Conservation (phyloP, 2,797 vertebrate genomes). For the Epinephelus malabaricus region DNA sequence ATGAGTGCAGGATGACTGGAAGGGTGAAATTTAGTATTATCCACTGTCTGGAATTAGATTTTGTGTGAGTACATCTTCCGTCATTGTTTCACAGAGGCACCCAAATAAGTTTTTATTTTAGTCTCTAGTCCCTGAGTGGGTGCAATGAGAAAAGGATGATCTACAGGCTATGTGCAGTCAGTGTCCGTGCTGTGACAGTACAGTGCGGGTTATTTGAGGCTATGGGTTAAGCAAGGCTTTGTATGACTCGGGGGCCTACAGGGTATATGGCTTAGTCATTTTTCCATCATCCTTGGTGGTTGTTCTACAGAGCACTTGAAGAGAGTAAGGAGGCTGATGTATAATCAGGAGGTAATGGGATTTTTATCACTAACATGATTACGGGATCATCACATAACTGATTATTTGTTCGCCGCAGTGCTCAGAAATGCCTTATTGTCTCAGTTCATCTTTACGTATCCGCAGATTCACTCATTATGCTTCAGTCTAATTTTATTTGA, state of each 20-base stretch:
- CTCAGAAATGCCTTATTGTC: conserved; percentile 50
- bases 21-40: conserved; percentile 60
- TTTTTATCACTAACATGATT: conserved; percentile 78
- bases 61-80: conserved; percentile 52
- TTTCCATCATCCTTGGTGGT: conserved; percentile 52
- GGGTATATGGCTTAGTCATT: conserved; percentile 54
- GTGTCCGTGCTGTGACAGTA: conserved; percentile 32
- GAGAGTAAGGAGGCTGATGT: conserved; percentile 50
- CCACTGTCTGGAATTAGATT: conserved; percentile 65
- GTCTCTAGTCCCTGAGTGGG: conserved; percentile 51
- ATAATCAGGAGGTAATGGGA: conserved; percentile 70
- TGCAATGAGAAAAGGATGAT: conserved; percentile 49
- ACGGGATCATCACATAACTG: conserved; percentile 61
- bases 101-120: conserved; percentile 67
- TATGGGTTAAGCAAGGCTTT: conserved; percentile 40
- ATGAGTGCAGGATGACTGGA: conserved; percentile 39
- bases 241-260: conserved; percentile 28
- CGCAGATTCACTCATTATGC: conserved; percentile 39
- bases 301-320: conserved; percentile 40
- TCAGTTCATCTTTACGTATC: conserved; percentile 26
- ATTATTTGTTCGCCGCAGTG: conserved; percentile 62
- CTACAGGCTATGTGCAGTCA: conserved; percentile 20
- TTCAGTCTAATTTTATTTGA: conserved; percentile 33
- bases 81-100: conserved; percentile 62
- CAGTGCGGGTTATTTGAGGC: conserved; percentile 44